phyloP scores from a whole-genome alignment of 2,113 vertebrate species.

The Malurus alboscapulatus region DNA sequence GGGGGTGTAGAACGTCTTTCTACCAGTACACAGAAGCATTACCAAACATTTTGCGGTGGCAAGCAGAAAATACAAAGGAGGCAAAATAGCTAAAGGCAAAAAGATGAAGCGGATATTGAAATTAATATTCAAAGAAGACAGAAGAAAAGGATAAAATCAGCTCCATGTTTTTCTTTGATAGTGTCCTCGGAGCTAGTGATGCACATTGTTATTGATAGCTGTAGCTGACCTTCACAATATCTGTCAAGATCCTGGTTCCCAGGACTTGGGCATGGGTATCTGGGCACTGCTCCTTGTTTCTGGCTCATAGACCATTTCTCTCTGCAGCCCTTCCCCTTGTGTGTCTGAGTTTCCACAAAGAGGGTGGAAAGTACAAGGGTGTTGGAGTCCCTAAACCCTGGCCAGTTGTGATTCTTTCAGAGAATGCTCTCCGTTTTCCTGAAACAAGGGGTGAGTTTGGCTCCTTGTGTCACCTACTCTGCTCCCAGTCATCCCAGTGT shows the following conservation, averaged over 20 bases:
- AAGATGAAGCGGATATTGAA: neutral
- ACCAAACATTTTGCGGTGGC: neutral
- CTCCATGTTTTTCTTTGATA: neutral
- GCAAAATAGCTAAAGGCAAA: neutral
- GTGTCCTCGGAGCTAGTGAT: neutral
- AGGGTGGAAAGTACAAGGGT: neutral
- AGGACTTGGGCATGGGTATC: neutral
- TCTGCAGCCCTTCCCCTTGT: neutral
- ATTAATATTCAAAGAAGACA: neutral
- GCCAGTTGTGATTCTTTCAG: neutral
- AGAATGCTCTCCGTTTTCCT: neutral
- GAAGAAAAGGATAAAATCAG: neutral
- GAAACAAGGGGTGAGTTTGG: neutral
- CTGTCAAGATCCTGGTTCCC: neutral
- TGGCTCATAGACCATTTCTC: neutral
- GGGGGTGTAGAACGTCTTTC: neutral
- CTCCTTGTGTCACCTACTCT: neutral
- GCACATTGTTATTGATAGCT: neutral
- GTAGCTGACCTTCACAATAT: neutral
- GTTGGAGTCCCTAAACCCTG: neutral
- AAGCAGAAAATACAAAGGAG: neutral
- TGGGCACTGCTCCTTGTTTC: neutral
- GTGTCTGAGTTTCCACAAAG: neutral
- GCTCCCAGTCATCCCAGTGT: fast-evolving
- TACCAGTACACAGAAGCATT: neutral